A percentile compares a stretch with the other conserved stretches of the same genome.
These are phyloP conservation scores for Orchestia grillus DNA, from an alignment of 1,140 invertebrate genomes.

Conservation along the genomic window DNA sequence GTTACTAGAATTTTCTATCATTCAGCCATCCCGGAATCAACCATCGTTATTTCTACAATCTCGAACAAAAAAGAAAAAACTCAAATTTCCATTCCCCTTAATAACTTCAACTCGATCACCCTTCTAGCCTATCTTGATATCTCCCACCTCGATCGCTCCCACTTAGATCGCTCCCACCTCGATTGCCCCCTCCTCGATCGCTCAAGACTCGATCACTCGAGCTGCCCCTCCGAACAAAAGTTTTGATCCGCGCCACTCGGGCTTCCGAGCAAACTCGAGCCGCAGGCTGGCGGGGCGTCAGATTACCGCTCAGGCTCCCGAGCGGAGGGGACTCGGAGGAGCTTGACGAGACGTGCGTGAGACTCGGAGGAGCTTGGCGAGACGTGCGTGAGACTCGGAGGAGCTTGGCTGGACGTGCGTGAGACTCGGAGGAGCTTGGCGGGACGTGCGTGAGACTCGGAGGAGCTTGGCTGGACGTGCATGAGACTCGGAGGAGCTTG, in stretches of 20 bases:
- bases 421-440: not conserved
- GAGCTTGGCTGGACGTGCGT: not conserved
- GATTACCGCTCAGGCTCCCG: not conserved
- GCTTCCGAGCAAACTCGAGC: slow-evolving; percentile 4
- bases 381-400: not conserved
- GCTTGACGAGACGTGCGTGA: not conserved
- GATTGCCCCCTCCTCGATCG: not conserved
- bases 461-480: not conserved
- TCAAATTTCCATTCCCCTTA: not conserved
- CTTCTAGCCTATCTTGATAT: not conserved
- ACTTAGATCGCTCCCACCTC: not conserved
- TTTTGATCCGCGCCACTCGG: not conserved
- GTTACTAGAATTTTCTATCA: too few relatives aligned
- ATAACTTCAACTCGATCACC: not conserved
- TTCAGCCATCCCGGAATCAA: too few relatives aligned
- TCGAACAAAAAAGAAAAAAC: too few relatives aligned
- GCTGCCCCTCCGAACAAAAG: not conserved
- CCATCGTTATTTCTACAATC: too few relatives aligned
- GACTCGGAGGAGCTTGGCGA: not conserved
- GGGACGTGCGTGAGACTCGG: not conserved
- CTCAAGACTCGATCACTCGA: not conserved
- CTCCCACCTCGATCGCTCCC: too few relatives aligned
- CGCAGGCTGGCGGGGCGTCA: not conserved
- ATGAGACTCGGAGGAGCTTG: too few relatives aligned
- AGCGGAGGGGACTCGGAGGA: not conserved